A percentile compares a stretch with the other conserved stretches of the same genome.
Conservation (phyloP, 2,113 vertebrate genomes). For the Loxodonta africana region DNA sequence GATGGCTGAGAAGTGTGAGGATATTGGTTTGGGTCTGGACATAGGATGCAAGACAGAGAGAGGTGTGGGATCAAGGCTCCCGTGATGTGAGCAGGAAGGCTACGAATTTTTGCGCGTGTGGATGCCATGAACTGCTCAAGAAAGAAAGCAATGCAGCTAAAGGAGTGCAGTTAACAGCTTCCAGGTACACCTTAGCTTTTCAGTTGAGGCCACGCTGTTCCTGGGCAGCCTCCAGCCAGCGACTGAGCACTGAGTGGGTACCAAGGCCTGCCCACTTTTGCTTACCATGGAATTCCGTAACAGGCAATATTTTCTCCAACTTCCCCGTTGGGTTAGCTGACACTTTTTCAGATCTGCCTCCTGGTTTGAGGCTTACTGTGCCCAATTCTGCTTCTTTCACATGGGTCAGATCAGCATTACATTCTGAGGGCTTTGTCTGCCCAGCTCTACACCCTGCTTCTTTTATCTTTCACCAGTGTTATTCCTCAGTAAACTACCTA, state of each 20-base stretch:
- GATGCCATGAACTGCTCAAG: background rate
- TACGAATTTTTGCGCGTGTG: background rate
- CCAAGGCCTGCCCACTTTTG: background rate
- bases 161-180: background rate
- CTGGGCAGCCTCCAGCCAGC: background rate
- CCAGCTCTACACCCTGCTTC: background rate
- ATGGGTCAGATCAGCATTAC: background rate
- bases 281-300: background rate
- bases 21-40: background rate
- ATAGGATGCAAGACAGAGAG: background rate
- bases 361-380: background rate
- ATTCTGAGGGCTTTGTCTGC: background rate
- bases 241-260: background rate
- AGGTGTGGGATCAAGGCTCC: background rate
- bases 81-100: background rate
- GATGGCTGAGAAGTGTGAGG: background rate
- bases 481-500: background rate
- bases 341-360: background rate
- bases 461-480: background rate
- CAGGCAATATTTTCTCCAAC: background rate
- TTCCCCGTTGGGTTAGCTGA: background rate
- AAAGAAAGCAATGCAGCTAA: background rate
- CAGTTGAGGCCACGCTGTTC: background rate
- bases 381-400: background rate
- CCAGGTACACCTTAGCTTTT: fast-evolving